Base-by-base conservation (phyloP, 1,140 invertebrate genomes). In the Littorina saxatilis region DNA sequence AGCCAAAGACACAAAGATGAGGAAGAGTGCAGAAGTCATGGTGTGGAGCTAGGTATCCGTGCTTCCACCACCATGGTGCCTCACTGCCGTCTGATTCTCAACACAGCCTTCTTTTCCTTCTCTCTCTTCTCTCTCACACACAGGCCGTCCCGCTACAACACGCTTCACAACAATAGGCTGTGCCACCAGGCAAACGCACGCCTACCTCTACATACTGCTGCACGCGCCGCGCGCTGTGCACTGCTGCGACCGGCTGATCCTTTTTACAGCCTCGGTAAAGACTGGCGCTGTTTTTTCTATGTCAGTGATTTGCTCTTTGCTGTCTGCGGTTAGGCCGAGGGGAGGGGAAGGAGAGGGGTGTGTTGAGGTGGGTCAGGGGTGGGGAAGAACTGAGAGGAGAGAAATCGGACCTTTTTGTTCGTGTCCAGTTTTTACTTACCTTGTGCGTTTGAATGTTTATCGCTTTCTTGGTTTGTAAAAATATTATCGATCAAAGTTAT, bases 161-260 rank as follows among this genome's bases (percentile, higher is more conserved):
- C 76, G 55, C 58, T 78, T 78, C 76, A 63, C 76, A 78, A 78
- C 76, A 78, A 78, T 78, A 78, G 76, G 76, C 76, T 61, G 76
- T 78, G 76, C 76, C 76, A 43, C 55, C 23, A 66, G 58, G n/a
- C 58, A 58, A 35, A n/a, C 76, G 76, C 76, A 47, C 76, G 76
- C 76, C 76, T 27, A 23, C 70, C 15, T 37, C 37, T 73, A 73
- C 70, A 73, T 40, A 40, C 35, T n/a, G 39, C 70, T 73, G 70
- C 70, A 73, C 70, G 70, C 70, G 70, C 70, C 70, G 70, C 70
- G 70, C 40, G 70, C 70, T 73, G 70, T 78, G 55, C 55, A 32
- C 20, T 70, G 70, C 11, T 39, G 13, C 35, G 70, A 9, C 73
- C 55, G 27, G 76, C 55, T 29, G 11, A 11, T 63, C 76, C 55